A percentile compares a stretch with the other conserved stretches of the same genome.
Conservation (phyloP, 2,113 vertebrate genomes). For the Natator depressus region DNA sequence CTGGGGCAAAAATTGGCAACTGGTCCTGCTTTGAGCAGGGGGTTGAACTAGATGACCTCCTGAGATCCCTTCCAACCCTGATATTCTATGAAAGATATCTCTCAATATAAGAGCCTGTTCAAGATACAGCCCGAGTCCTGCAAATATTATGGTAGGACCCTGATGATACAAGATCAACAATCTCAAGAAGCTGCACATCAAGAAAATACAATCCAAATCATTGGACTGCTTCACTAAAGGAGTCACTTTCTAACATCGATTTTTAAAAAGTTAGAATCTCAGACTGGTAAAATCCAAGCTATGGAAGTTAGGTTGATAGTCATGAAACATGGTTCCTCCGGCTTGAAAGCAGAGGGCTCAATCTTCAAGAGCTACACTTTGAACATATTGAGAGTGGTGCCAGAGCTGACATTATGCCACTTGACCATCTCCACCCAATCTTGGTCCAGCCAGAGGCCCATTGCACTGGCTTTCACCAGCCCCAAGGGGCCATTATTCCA, state of each 20-base stretch:
- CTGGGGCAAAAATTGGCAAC: too few relatives aligned
- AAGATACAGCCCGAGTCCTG: rapidly evolving
- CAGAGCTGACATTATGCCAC: too few relatives aligned
- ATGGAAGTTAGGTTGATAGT: background rate
- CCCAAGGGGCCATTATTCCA: too few relatives aligned
- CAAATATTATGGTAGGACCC: rapidly evolving
- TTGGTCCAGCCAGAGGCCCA: too few relatives aligned
- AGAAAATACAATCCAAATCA: background rate
- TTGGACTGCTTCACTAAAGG: background rate
- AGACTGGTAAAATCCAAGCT: background rate
- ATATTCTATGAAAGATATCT: too few relatives aligned
- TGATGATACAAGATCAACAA: background rate
- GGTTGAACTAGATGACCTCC: too few relatives aligned
- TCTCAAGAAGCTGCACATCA: background rate
- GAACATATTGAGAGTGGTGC: too few relatives aligned
- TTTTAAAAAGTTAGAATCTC: background rate
- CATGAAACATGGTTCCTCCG: background rate
- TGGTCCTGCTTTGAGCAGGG: too few relatives aligned
- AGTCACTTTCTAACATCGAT: background rate
- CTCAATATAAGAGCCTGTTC: rapidly evolving
- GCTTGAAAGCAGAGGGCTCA: background rate
- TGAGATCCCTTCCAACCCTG: too few relatives aligned
- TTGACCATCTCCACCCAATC: too few relatives aligned
- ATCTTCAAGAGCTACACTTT: too few relatives aligned
- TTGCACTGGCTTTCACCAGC: background rate